phyloP scores from a whole-genome alignment of 2,888 invertebrate genomes.

The Bombylius major region DNA sequence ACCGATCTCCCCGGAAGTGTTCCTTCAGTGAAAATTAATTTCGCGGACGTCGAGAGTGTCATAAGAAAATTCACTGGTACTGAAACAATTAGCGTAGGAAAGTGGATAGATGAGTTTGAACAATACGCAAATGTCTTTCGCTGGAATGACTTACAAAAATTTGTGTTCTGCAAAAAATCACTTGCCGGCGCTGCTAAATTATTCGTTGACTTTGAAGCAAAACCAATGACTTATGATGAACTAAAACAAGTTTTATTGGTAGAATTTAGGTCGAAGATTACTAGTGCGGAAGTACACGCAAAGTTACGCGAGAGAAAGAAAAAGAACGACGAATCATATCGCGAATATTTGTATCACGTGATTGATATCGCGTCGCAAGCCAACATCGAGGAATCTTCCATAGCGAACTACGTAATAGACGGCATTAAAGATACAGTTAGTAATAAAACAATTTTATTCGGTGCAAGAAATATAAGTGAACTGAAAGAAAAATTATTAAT shows the following conservation, averaged over 20 bases:
- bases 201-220: slow-evolving; percentile 6
- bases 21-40: background rate
- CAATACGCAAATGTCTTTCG: slow-evolving; percentile 3
- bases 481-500: slow-evolving; percentile 3
- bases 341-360: slow-evolving; percentile 10
- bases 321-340: slow-evolving; percentile 1
- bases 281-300: slow-evolving; percentile 4
- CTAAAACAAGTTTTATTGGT: slow-evolving; percentile 1
- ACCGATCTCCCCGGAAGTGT: too few relatives aligned
- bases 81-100: background rate
- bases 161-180: slow-evolving; percentile 6
- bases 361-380: slow-evolving; percentile 8
- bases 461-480: slow-evolving; percentile 2
- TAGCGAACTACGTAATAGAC: slow-evolving; percentile 10
- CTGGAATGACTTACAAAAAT: slow-evolving; percentile 4
- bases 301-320: slow-evolving; percentile 6
- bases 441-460: slow-evolving; percentile 8
- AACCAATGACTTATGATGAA: slow-evolving; percentile 3
- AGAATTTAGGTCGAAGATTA: slow-evolving; percentile 1
- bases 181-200: slow-evolving; percentile 3
- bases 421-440: slow-evolving; percentile 4
- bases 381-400: slow-evolving; percentile 4
- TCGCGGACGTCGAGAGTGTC: slow-evolving; percentile 4
- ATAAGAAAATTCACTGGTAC: slow-evolving; percentile 3
- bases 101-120: slow-evolving; percentile 7